Evolutionary conservation across 2,888 invertebrate genomes (phyloP).

Genomic region (Lucinisca nassula): DNA sequence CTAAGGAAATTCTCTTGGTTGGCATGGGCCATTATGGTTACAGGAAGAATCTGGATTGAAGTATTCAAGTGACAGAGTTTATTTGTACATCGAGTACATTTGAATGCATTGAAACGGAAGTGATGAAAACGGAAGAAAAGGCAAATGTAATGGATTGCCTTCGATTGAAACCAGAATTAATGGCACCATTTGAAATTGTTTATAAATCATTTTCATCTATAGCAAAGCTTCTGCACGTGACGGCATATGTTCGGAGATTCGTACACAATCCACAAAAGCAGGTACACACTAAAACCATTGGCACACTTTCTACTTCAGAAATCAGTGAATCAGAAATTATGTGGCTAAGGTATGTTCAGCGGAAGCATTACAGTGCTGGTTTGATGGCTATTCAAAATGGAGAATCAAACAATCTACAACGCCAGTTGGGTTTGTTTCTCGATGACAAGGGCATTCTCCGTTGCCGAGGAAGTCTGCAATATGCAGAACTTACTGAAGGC

Average conservation of each 20-base stretch:
- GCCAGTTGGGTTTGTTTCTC: constrained; percentile 22
- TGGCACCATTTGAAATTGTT: neutral
- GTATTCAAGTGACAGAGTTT: neutral
- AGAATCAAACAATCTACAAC: constrained; percentile 12
- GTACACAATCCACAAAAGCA: neutral
- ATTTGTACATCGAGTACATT: neutral
- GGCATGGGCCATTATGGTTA: constrained; percentile 1
- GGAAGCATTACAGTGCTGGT: neutral
- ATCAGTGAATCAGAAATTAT: neutral
- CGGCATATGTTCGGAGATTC: constrained; percentile 18
- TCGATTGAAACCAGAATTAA: neutral
- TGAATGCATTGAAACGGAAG: neutral
- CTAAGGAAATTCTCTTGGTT: neutral
- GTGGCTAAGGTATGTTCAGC: neutral
- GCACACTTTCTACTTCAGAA: neutral
- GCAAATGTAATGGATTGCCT: neutral
- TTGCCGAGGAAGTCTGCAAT: constrained; percentile 18
- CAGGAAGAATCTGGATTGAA: neutral
- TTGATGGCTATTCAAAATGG: neutral
- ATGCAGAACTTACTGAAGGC: constrained; percentile 13
- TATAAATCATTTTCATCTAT: neutral
- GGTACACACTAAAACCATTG: neutral
- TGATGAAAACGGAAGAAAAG: neutral
- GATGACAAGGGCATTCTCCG: constrained; percentile 6
- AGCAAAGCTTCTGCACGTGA: neutral